These are phyloP conservation scores for Dendrolimus pini DNA, from an alignment of 2,888 invertebrate genomes.

Conservation along the genomic window DNA sequence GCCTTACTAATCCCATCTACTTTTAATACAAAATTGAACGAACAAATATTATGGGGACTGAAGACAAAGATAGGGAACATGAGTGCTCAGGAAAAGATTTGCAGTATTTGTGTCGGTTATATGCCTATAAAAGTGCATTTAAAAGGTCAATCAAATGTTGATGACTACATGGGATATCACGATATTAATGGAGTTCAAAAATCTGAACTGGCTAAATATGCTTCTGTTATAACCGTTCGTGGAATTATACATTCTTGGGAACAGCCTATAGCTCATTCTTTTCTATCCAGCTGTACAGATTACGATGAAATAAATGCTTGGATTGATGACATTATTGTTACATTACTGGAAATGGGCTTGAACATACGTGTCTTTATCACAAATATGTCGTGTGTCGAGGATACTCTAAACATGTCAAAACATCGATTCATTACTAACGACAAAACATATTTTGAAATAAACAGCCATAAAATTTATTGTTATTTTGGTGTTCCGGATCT, in stretches of 20 bases:
- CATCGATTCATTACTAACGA: constrained; percentile 3
- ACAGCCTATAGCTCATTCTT: constrained; percentile 16
- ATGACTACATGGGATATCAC: constrained; percentile 15
- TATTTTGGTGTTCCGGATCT: constrained; percentile 16
- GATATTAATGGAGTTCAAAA: constrained; percentile 16
- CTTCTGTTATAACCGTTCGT: constrained; percentile 13
- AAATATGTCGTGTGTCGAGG: constrained; percentile 1
- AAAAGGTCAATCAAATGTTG: constrained; percentile 13
- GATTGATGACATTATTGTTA: constrained; percentile 11
- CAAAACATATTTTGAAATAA: constrained; percentile 12
- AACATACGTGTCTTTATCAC: constrained; percentile 12
- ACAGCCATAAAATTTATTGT: constrained; percentile 12
- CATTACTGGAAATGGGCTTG: constrained; percentile 13
- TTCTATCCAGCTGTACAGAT: constrained; percentile 10
- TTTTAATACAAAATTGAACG: constrained; percentile 10
- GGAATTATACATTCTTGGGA: constrained; percentile 19
- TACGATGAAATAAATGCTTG: constrained; percentile 10
- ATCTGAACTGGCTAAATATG: constrained; percentile 10
- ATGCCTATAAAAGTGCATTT: constrained; percentile 17
- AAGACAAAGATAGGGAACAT: constrained; percentile 17
- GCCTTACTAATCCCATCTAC: constrained; percentile 14
- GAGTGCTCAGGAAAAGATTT: constrained; percentile 14
- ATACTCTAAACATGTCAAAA: constrained; percentile 5
- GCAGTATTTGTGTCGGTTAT: constrained; percentile 14
- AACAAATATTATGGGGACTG: constrained; percentile 9